Base-by-base conservation (phyloP, 2,113 vertebrate species). In the Grantiella picta region DNA sequence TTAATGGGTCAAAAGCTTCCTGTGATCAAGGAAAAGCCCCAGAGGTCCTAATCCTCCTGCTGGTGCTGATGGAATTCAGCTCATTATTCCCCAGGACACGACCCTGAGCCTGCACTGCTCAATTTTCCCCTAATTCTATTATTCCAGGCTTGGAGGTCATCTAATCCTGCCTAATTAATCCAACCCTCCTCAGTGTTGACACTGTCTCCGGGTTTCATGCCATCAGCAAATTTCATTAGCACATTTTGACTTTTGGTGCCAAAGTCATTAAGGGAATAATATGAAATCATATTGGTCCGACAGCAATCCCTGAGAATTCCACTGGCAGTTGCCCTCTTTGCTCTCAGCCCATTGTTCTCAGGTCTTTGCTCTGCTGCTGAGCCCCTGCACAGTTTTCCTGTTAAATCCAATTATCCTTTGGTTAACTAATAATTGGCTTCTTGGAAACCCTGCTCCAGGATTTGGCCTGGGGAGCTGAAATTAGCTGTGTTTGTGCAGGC, bases 111-210 rank as follows among this genome's bases (percentile, higher is more conserved):
- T 10, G 40, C 53, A 15, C 31, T 16, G 5, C 66, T 72, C 57
- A 44, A 18, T 80, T 72, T 82, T 17, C 57, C 40, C 49, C 49
- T 60, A 64, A 82, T 85, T 92, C 71, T 36, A 28, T 86, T 86
- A 76, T 79, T 94, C 61, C 10, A 79, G 18, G 33, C 70, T 91
- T 75, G 1, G 33, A 92, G 94, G 65, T 90, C 66, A 88, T 7
- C 65, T 63, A 42, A 90, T 63, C 80, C 78, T 66, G 33, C 49
- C 53, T 88, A 79, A 92, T 94, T 90, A 96, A 90, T 79, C 92
- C 85, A 61, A 13, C 29, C 75, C 73, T 63, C n/a, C 65, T 63
- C 65, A 3, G 69, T 7, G 35, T 4, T 23, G 47, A 65, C 54
- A 38, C 64, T 4, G 17, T 7, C 78, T 71, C 53, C 75, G 61